These are phyloP conservation scores for Tenthredo mesomela DNA, from an alignment of 2,888 invertebrate species.

Conservation along the genomic window DNA sequence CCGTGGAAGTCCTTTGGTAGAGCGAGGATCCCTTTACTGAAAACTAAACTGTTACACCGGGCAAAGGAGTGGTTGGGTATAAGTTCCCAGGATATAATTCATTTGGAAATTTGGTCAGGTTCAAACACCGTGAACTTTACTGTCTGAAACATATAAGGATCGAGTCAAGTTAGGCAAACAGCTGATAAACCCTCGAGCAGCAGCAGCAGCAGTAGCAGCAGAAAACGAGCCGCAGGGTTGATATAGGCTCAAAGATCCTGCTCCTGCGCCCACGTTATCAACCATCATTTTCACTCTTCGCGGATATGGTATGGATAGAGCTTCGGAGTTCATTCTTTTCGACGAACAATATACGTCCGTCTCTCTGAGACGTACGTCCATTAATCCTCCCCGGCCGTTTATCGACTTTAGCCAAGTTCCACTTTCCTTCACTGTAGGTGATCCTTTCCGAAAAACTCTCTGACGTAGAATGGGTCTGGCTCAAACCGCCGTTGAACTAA, in stretches of 20 bases:
- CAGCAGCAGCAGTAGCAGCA: too few species aligned
- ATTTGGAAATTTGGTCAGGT: neutral
- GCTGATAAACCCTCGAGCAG: neutral
- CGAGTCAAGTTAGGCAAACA: neutral
- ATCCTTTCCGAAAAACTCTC: neutral
- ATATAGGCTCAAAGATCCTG: neutral
- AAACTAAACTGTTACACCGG: neutral
- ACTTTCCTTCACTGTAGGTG: neutral
- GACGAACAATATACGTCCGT: slow-evolving; percentile 27
- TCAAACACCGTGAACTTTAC: neutral
- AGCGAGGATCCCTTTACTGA: neutral
- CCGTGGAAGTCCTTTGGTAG: neutral
- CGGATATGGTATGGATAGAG: neutral
- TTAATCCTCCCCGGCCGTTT: slow-evolving; percentile 6
- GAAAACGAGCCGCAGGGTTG: neutral
- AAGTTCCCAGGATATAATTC: neutral
- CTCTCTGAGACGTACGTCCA: slow-evolving; percentile 9
- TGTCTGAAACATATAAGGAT: neutral
- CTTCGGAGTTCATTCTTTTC: slow-evolving; percentile 21
- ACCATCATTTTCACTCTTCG: neutral
- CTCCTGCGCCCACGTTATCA: neutral
- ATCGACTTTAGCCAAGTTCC: neutral
- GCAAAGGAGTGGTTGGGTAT: too few species aligned
- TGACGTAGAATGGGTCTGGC: neutral
- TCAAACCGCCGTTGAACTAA: neutral